Evolutionary conservation across 2,797 vertebrate species (phyloP).

Genomic region (Paedocypris micromegethes): DNA sequence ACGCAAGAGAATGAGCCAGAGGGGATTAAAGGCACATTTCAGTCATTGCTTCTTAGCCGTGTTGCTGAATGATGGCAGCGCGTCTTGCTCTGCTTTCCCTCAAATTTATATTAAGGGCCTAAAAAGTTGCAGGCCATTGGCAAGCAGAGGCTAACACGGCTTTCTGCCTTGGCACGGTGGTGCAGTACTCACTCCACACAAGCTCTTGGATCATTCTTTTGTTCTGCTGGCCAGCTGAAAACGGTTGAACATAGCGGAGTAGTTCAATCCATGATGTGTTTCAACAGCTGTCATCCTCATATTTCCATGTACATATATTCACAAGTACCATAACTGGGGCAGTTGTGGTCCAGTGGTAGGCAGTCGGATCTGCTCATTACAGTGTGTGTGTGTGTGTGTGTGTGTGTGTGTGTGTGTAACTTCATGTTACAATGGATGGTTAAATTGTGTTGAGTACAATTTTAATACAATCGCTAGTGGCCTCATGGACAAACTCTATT

Average conservation of each 20-base stretch:
- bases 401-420: no score
- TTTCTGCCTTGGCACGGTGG: not conserved
- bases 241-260: not conserved
- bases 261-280: not conserved
- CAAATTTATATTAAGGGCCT: not conserved
- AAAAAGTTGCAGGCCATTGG: not conserved
- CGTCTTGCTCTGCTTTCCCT: not conserved
- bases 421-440: no score
- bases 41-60: not conserved
- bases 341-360: no score
- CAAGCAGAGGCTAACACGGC: not conserved
- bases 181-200: not conserved
- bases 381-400: no score
- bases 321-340: no score
- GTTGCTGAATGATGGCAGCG: not conserved
- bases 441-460: no score
- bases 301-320: no score
- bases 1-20: no score
- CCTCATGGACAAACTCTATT: no score
- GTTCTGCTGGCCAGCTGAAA: not conserved
- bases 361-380: no score
- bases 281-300: no score
- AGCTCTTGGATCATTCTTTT: slow-evolving; percentile 5
- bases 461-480: no score
- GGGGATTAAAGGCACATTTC: not conserved